Percentiles rank a stretch among this genome's conserved stretches.
Evolutionary conservation across 23 tunicate species (phyloP).

Genomic region (Ciona savignyi): DNA sequence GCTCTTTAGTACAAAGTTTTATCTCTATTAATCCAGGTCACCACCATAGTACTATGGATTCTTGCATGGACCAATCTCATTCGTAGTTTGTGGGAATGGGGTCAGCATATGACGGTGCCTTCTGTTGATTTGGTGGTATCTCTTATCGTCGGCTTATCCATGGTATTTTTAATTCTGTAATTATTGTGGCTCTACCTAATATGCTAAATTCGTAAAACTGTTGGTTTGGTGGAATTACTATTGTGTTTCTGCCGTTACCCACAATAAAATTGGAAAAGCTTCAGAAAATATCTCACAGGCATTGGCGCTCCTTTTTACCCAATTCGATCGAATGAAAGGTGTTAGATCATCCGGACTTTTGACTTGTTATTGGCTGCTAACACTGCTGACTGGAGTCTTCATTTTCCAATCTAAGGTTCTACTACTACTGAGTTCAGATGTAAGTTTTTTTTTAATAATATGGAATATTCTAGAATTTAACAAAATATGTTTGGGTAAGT

Average conservation of each 20-base stretch:
- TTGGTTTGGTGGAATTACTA: too few species aligned
- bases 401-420: slow-evolving; percentile 41
- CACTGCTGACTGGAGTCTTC: slow-evolving; percentile 38
- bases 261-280: too few species aligned
- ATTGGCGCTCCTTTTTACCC: slow-evolving; percentile 43
- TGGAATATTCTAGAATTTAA: not conserved
- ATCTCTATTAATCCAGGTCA: slow-evolving; percentile 43
- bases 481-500: not conserved
- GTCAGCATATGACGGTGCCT: slow-evolving; percentile 25
- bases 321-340: slow-evolving; percentile 79
- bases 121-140: slow-evolving; percentile 68
- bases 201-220: too few species aligned
- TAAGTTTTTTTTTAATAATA: too few species aligned
- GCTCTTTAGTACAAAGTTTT: too few species aligned
- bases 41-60: slow-evolving; percentile 51
- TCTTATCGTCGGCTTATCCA: slow-evolving; percentile 56
- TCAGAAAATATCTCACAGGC: slow-evolving; percentile 26
- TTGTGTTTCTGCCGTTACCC: too few species aligned
- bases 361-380: slow-evolving; percentile 54
- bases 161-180: too few species aligned
- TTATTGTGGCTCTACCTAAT: too few species aligned
- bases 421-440: slow-evolving; percentile 14
- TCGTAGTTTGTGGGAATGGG: slow-evolving; percentile 54
- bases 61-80: slow-evolving; percentile 63
- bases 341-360: slow-evolving; percentile 63